Evolutionary conservation across 2,888 invertebrate species (phyloP), one percentile per base, ranked within the genome.

Genomic region (Ceratothoa steindachneri): DNA sequence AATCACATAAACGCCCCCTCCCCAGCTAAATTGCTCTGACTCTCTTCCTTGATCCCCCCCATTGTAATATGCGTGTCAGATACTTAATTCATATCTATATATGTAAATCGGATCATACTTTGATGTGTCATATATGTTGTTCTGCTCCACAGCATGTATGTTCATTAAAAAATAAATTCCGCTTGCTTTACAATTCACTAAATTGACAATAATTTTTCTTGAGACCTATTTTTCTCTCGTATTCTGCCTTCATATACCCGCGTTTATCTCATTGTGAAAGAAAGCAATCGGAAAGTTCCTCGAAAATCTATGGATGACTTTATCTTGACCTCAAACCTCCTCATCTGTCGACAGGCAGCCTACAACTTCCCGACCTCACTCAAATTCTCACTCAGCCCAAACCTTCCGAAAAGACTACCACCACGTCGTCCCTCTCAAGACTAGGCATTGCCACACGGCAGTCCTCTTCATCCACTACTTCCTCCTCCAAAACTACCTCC

Each of bases 261-360:
- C 65, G 51, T 71, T 67, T 71, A 68, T 67, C 41, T 9, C 41
- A 41, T 41, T 9, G 41, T 41, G 41, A 41, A 41, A 41, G 41
- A 41, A 41, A 41, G 41, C 41, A 9, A 9, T 41, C 41, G 41
- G 15, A 41, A 41, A 15, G 41, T 41, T 15, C 41, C 41, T 41
- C 7, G 41, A 41, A 15, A 41, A 41, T 5, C 41, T 9, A 41
- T 41, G 41, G 41, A 5, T 15, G 41, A 41, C 66, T 72, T 75
- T 65, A 72, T 53, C 64, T 66, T 66, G 19, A 53, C 69, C 75
- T 71, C 72, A 69, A 69, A 66, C 31, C 67, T 15, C 19, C 71
- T 72, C 41, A 69, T 75, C 71, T 77, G 77, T 77, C 74, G 71
- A 69, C 77, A 77, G 77, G 77, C 74, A 55, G 72, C 69, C 67